Conservation (phyloP, 2,797 vertebrate species). For the Mus spretus region DNA sequence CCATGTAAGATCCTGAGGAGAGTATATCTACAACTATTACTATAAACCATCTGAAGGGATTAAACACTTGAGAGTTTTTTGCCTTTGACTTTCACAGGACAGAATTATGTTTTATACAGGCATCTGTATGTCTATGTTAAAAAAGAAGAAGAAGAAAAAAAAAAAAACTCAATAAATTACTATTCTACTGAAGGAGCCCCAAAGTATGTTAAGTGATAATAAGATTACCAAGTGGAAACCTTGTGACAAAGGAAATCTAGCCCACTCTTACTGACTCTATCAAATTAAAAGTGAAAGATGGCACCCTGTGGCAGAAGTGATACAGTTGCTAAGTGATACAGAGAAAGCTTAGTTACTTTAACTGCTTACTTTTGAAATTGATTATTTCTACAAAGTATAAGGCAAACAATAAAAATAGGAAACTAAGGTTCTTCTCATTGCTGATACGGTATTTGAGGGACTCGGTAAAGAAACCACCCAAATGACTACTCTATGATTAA, state of each 20-base stretch:
- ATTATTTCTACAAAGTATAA: constrained; percentile 27
- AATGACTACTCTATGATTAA: not conserved
- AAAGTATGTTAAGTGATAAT: constrained; percentile 21
- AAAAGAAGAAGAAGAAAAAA: not conserved
- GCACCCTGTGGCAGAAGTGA: not conserved
- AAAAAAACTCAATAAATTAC: constrained; percentile 20
- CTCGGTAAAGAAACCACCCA: not conserved
- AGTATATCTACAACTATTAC: not conserved
- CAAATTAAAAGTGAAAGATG: constrained; percentile 43
- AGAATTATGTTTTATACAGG: not conserved
- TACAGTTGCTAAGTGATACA: constrained; percentile 21
- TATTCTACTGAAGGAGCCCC: not conserved
- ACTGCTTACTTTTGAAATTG: constrained; percentile 38
- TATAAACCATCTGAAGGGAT: constrained; percentile 26
- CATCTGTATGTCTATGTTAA: not conserved
- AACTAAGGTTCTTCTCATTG: not conserved
- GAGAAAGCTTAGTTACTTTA: constrained; percentile 3
- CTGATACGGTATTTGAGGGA: not conserved
- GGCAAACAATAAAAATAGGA: constrained; percentile 22
- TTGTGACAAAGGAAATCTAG: constrained; percentile 22
- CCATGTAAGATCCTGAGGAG: not conserved
- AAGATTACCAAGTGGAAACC: constrained; percentile 38
- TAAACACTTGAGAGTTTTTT: constrained; percentile 45
- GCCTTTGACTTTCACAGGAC: not conserved
- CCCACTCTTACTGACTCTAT: not conserved